Evolutionary conservation across 2,888 invertebrate species (phyloP).

Genomic region (Tipula helvola): DNA sequence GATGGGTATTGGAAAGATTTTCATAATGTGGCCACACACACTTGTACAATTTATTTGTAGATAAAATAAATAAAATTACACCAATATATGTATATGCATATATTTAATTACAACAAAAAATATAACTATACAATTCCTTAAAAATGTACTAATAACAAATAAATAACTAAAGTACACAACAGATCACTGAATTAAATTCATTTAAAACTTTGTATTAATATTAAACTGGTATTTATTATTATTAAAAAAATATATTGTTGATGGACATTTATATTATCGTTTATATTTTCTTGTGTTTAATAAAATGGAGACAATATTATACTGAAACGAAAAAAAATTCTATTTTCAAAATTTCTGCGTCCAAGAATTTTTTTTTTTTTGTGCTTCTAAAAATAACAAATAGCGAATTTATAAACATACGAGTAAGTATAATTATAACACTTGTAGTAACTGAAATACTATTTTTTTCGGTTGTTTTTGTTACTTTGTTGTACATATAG

Average conservation of each 20-base stretch:
- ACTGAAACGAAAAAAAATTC: not conserved
- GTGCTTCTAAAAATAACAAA: not conserved
- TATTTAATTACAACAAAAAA: not conserved
- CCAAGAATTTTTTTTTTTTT: not conserved
- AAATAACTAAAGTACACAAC: not conserved
- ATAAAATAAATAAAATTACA: not conserved
- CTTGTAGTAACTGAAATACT: not conserved
- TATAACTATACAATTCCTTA: not conserved
- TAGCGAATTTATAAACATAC: not conserved
- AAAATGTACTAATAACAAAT: not conserved
- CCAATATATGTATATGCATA: not conserved
- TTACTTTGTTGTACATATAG: not conserved
- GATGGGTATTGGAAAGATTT: not conserved
- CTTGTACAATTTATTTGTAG: not conserved
- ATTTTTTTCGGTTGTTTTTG: not conserved
- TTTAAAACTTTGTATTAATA: not conserved
- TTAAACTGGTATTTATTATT: not conserved
- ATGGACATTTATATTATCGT: not conserved
- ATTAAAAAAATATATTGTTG: not conserved
- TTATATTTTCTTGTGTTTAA: not conserved
- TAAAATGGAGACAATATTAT: not conserved
- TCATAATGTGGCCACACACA: not conserved
- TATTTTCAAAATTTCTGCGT: not conserved
- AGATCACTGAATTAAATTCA: not conserved
- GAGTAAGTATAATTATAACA: not conserved